A percentile compares a stretch with the other conserved stretches of the same genome.
phyloP scores from a whole-genome alignment of 2,888 invertebrate species.

The Parnassius mnemosyne region DNA sequence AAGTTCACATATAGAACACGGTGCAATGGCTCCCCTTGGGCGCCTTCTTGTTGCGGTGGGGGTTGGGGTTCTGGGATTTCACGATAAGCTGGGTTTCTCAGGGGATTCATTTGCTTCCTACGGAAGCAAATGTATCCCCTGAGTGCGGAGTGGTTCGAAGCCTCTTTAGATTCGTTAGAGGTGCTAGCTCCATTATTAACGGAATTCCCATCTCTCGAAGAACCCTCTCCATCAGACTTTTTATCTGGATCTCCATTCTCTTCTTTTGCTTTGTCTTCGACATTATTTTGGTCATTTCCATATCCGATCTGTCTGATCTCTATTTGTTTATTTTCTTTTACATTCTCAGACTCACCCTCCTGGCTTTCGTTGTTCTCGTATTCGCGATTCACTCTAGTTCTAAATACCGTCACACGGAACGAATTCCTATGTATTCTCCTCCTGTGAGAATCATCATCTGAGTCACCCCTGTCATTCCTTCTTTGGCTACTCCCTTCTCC shows the following conservation, averaged over 20 bases:
- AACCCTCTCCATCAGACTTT: neutral
- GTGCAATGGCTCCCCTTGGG: conserved; percentile 37
- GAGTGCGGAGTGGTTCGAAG: neutral
- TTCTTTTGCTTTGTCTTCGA: neutral
- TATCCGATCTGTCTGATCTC: neutral
- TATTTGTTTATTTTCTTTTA: neutral
- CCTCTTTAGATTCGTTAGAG: conserved; percentile 13
- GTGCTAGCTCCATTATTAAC: conserved; percentile 31
- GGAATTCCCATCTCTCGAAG: neutral
- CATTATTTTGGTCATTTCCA: neutral
- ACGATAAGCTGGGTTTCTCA: conserved; percentile 32
- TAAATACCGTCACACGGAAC: no score
- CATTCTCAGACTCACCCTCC: neutral
- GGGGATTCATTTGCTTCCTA: conserved; percentile 25
- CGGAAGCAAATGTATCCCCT: conserved; percentile 30
- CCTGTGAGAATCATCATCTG: neutral
- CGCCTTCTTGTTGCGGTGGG: neutral
- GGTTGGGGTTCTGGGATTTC: neutral
- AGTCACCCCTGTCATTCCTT: conserved; percentile 3
- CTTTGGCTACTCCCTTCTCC: neutral
- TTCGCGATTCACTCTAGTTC: no score
- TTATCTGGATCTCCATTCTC: neutral
- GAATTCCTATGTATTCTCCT: neutral
- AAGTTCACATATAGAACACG: conserved; percentile 55
- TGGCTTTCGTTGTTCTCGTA: no score